Percentiles rank a stretch among this genome's conserved stretches.
phyloP scores from a whole-genome alignment of 2,797 vertebrate species.

The Xenopus petersii region DNA sequence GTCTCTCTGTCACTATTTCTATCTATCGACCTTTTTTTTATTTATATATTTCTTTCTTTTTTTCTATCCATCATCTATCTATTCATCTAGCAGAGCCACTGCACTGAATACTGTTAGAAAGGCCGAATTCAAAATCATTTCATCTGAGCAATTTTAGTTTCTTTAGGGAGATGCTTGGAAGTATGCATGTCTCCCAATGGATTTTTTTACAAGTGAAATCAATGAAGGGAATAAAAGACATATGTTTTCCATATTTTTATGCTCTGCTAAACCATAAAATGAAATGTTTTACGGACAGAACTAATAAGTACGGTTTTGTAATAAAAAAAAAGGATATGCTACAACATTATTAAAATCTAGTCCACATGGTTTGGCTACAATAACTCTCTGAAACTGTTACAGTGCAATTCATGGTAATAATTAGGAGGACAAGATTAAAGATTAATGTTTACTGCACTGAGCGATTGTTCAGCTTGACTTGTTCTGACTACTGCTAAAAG shows the following conservation, averaged over 20 bases:
- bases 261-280: constrained; percentile 44
- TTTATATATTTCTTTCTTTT: too few species aligned
- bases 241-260: constrained; percentile 45
- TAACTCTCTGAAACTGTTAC: neutral
- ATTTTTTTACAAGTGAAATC: constrained; percentile 19
- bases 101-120: neutral
- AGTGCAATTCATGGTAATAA: constrained; percentile 10
- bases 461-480: constrained; percentile 9
- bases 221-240: constrained; percentile 23
- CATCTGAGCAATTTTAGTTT: neutral
- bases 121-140: neutral
- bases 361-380: constrained; percentile 12
- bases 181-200: constrained; percentile 12
- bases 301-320: constrained; percentile 18
- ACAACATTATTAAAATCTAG: constrained; percentile 2
- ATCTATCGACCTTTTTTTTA: too few species aligned
- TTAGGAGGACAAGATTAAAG: constrained; percentile 5
- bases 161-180: constrained; percentile 12
- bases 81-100: too few species aligned
- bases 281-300: constrained; percentile 36
- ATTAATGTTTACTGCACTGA: constrained; percentile 9
- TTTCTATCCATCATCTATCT: too few species aligned
- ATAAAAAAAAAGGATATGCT: neutral
- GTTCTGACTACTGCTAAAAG: constrained; percentile 3
- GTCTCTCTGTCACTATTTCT: too few species aligned